Evolutionary conservation across 2,113 vertebrate genomes (phyloP).

Genomic region (Entelurus aequoreus): DNA sequence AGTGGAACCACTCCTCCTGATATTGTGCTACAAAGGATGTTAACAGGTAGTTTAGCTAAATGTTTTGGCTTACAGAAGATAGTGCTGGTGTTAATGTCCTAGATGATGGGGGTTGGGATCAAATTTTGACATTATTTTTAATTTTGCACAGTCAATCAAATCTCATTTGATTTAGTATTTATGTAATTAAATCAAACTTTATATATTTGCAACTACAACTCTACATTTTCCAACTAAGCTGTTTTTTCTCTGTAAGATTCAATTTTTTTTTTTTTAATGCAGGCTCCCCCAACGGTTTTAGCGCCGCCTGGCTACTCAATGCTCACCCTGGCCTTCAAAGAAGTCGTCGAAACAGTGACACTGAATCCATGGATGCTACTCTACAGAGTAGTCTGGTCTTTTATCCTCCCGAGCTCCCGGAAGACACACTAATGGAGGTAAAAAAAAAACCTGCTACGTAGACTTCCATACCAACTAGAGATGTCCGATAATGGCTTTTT

Average conservation of each 20-base stretch:
- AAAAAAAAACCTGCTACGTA: neutral
- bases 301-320: conserved; percentile 74
- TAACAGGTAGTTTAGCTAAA: conserved; percentile 74
- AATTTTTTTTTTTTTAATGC: conserved; percentile 32
- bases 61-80: neutral
- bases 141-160: no score
- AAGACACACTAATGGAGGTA: conserved; percentile 97
- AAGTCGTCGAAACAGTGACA: conserved; percentile 70
- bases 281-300: conserved; percentile 77
- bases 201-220: neutral
- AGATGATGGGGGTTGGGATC: no score
- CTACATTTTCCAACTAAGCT: neutral
- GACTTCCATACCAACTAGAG: no score
- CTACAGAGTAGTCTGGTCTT: conserved; percentile 77
- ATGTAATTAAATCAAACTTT: no score
- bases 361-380: conserved; percentile 72
- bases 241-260: neutral
- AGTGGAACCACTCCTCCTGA: conserved; percentile 78
- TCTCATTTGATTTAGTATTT: no score
- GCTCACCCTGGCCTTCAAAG: conserved; percentile 71
- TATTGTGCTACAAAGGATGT: conserved; percentile 64
- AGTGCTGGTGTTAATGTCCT: no score
- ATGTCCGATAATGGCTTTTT: no score
- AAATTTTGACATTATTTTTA: no score
- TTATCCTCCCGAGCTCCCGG: conserved; percentile 85